Base-by-base conservation (phyloP, 1,140 invertebrate genomes). In the Drosophila ogumai region DNA sequence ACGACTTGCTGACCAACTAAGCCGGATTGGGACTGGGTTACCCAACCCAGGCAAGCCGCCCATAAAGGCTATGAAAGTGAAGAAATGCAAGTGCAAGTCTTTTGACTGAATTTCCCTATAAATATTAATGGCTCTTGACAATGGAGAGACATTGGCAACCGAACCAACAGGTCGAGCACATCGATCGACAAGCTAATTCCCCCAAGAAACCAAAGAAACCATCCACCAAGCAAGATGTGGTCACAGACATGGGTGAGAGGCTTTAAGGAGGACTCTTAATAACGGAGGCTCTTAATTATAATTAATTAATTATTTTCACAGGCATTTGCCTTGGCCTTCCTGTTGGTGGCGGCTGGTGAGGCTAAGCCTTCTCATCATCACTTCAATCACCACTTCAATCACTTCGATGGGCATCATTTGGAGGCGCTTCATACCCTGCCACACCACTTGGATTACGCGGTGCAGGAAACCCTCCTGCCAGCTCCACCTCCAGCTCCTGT, bases 331-430 rank as follows among this genome's bases (percentile, higher is more conserved):
- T 47, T 84, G 31, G 72, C 50, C 22, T 32, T 88, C 46, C 79
- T 58, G 36, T 32, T 76, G 58, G 44, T 22, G 69, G 43, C 40
- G 15, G 32, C 22, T 46, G 38, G 52, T 44, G 52, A 90, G 19
- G 91, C 82, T 6, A 86, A 82, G 28, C 90, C 90, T 3, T 91
- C 90, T 25, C 75, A 79, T 25, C 72, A 80, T 28, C 76, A 80
- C 36, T 80, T 84, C 9, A 72, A 82, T 0, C 71, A 55, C n/a
- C 87, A 82, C 47, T 86, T 71, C 56, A 61, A 79, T 28, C 73
- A 72, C 40, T 65, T 65, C 1, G 54, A 44, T 65, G 60, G 60
- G 0, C 56, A 66, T 6, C 65, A 68, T 34, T 61, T 78, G 46
- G 75, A 78, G 2, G n/a, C 58, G 0, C 55, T 72, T 2, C 57